These are phyloP conservation scores for Pachycephus smyrnensis DNA, from an alignment of 2,888 invertebrate species.

Conservation along the genomic window DNA sequence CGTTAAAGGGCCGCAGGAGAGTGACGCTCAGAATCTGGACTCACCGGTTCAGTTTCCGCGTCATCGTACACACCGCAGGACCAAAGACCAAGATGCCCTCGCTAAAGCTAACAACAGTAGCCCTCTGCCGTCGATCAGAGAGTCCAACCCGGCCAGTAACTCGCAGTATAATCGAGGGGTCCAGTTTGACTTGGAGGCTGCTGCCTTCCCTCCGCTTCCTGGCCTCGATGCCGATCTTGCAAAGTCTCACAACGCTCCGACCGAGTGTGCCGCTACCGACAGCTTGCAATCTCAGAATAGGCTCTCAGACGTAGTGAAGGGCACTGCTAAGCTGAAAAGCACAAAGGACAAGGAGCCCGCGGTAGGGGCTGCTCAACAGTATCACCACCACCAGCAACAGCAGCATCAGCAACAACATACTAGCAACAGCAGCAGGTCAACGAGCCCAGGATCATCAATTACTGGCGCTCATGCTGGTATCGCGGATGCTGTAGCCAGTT, in stretches of 20 bases:
- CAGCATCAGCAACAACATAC: conserved; percentile 43
- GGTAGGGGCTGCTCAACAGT: conserved; percentile 31
- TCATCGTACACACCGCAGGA: conserved; percentile 64
- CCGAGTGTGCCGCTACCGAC: conserved; percentile 48
- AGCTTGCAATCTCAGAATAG: conserved; percentile 71
- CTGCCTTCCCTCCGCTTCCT: conserved; percentile 85
- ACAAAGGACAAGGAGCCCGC: conserved; percentile 60
- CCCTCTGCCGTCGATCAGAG: conserved; percentile 58
- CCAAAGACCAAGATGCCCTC: conserved; percentile 61
- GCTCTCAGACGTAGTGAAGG: conserved; percentile 84
- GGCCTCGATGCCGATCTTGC: conserved; percentile 69
- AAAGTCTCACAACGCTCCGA: conserved; percentile 51
- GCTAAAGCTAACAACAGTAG: conserved; percentile 55
- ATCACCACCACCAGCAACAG: conserved; percentile 31
- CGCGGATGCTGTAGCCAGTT: conserved; percentile 18
- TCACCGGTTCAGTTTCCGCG: conserved; percentile 56
- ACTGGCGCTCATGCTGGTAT: conserved; percentile 31
- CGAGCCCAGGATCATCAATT: conserved; percentile 53
- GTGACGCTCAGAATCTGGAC: conserved; percentile 51
- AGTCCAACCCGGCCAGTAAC: conserved; percentile 38
- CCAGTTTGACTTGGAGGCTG: conserved; percentile 83
- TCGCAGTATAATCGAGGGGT: conserved; percentile 69
- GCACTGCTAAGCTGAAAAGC: conserved; percentile 74
- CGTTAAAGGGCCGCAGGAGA: conserved; percentile 48
- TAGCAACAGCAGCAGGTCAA: conserved; percentile 57